phyloP scores from a whole-genome alignment of 2,113 vertebrate genomes.

The Nyctibius bracteatus region DNA sequence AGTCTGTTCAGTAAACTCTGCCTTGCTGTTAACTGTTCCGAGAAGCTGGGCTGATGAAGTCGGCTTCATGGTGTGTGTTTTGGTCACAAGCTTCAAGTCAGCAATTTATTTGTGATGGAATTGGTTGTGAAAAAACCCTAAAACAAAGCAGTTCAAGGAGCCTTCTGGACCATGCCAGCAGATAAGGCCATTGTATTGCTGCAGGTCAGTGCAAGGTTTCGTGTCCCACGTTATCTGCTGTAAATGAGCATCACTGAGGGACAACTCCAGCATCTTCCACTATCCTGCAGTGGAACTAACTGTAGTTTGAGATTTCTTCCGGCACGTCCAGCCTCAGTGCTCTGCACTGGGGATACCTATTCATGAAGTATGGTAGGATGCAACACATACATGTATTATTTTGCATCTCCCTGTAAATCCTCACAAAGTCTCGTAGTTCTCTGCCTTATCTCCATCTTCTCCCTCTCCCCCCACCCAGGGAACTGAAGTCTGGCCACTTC shows the following conservation, averaged over 20 bases:
- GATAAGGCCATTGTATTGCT: neutral
- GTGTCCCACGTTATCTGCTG: neutral
- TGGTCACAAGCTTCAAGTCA: neutral
- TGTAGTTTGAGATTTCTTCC: neutral
- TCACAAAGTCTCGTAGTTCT: neutral
- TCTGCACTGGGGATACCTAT: neutral
- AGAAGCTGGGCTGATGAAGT: neutral
- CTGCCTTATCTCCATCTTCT: neutral
- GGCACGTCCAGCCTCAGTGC: neutral
- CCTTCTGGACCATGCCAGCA: neutral
- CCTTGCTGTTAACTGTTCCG: neutral
- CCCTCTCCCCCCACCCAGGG: neutral
- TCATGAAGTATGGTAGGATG: neutral
- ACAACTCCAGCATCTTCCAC: neutral
- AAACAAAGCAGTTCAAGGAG: neutral
- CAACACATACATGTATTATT: neutral
- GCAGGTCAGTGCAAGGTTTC: neutral
- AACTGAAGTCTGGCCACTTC: neutral
- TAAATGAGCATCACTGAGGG: neutral
- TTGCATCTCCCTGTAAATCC: neutral
- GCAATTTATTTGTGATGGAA: neutral
- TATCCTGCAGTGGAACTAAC: neutral
- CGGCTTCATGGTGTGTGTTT: neutral
- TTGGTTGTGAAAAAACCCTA: neutral
- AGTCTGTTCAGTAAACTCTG: neutral